Evolutionary conservation across 2,797 vertebrate species (phyloP).

Genomic region (Periophthalmus magnuspinnatus): DNA sequence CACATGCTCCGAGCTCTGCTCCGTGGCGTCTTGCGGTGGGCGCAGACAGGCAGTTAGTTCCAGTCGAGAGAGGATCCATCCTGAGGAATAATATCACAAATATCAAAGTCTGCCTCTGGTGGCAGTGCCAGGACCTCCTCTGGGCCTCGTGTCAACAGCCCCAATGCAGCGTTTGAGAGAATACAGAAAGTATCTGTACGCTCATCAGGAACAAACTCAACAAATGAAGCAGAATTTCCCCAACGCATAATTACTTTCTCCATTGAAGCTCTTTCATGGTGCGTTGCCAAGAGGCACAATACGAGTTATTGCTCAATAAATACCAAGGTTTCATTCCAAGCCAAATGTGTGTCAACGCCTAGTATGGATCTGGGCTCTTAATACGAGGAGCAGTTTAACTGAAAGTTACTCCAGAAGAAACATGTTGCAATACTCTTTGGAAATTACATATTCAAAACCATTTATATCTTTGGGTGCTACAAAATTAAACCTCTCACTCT

Average conservation of each 20-base stretch:
- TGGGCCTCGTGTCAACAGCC: conserved; percentile 35
- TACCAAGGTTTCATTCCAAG: conserved; percentile 65
- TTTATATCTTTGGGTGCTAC: conserved; percentile 73
- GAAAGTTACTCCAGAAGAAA: conserved; percentile 66
- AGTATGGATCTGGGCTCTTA: conserved; percentile 50
- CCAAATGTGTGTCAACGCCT: conserved; percentile 74
- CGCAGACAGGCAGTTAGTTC: conserved; percentile 32
- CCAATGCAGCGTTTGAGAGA: conserved; percentile 40
- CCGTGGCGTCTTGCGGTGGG: conserved; percentile 52
- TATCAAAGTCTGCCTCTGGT: conserved; percentile 37
- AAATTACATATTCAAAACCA: conserved; percentile 65
- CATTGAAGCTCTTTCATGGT: conserved; percentile 53
- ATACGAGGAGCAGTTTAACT: conserved; percentile 61
- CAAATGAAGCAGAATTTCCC: conserved; percentile 57
- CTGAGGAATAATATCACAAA: conserved; percentile 57
- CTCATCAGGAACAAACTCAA: conserved; percentile 56
- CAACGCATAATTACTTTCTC: conserved; percentile 55
- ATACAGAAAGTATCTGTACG: conserved; percentile 41
- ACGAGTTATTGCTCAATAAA: conserved; percentile 75
- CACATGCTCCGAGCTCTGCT: conserved; percentile 45
- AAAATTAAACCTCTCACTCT: conserved; percentile 60
- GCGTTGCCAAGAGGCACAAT: conserved; percentile 67
- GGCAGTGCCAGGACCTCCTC: conserved; percentile 38
- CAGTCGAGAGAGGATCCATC: conserved; percentile 51
- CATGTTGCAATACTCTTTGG: conserved; percentile 71